Conservation (phyloP, 2,797 vertebrate species). For the Naso thynnoides region DNA sequence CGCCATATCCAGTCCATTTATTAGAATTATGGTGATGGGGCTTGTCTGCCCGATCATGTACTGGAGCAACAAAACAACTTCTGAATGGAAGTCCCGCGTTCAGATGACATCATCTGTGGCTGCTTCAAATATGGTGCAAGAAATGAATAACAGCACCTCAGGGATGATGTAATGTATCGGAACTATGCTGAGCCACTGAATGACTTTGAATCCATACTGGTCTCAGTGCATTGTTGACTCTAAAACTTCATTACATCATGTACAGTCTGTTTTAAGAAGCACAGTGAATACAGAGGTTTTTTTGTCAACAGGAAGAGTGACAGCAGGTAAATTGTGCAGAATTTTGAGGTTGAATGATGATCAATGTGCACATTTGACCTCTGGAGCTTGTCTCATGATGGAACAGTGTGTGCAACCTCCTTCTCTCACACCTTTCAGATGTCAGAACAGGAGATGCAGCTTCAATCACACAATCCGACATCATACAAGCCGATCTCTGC, state of each 20-base stretch:
- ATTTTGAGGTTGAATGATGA: constrained; percentile 31
- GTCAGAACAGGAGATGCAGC: not conserved
- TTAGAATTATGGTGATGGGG: constrained; percentile 77
- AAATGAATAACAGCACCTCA: constrained; percentile 72
- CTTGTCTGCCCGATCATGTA: constrained; percentile 50
- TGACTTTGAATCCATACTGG: constrained; percentile 75
- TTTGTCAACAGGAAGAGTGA: constrained; percentile 8
- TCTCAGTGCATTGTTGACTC: constrained; percentile 68
- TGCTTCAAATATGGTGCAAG: constrained; percentile 75
- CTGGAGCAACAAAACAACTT: constrained; percentile 76
- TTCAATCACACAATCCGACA: not conserved
- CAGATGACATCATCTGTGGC: constrained; percentile 80
- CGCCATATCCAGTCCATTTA: constrained; percentile 72
- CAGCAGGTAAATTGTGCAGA: constrained; percentile 22
- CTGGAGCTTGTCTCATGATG: not conserved
- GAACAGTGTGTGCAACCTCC: not conserved
- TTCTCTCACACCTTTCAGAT: too few species aligned
- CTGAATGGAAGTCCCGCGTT: constrained; percentile 76
- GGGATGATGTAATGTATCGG: constrained; percentile 77
- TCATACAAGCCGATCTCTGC: not conserved
- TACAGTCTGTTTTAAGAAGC: constrained; percentile 40
- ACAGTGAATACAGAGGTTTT: constrained; percentile 38
- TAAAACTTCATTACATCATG: constrained; percentile 67
- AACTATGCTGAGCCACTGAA: constrained; percentile 64
- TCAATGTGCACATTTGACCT: constrained; percentile 1